Base-by-base conservation (phyloP, 2,888 invertebrate genomes). In the Merodon equestris region DNA sequence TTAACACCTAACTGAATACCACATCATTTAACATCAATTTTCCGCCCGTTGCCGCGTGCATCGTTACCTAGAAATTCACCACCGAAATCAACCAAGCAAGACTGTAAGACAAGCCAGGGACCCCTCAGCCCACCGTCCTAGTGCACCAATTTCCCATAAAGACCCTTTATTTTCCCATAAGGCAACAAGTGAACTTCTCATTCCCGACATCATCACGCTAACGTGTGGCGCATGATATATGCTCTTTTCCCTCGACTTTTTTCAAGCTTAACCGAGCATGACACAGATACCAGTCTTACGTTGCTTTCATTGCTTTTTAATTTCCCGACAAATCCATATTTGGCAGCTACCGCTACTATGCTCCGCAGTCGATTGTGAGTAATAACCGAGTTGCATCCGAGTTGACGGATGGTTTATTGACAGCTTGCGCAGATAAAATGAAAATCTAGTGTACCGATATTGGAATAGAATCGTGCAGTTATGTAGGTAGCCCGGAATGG, bases 181-280 rank as follows among this genome's bases (percentile, higher is more conserved):
- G 48, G 19, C 50, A 45, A 38, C 50, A 64, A 19, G 73, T 79
- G 74, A 79, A 74, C 73, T 70, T 64, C 19, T 60, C 58, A 73
- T 48, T 10, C 44, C 45, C 57, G 51, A 3, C 15, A 9, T 50
- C 18, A 2, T 18, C 57, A 34, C 34, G 60, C 47, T 56, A 67
- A 68, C 73, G 68, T 63, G 77, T 68, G 51, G 67, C 42, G 60
- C 68, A 68, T 74, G 64, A 60, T 74, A 58, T 79, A 27, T 27
- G 27, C 27, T 27, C 27, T 27, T 2, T 27, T 27, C 27, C 7
- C 27, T 27, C 27, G 27, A 27, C 27, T 27, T 58, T 74, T 73
- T 73, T 79, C 74, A 79, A 60, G 79, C 79, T 79, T 50, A 74
- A 45, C 79, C 56, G 56, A 79, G 79, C 79, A 79, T 79, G 79